These are phyloP conservation scores for Lacerta agilis DNA, from an alignment of 2,797 vertebrate genomes.

Conservation along the genomic window DNA sequence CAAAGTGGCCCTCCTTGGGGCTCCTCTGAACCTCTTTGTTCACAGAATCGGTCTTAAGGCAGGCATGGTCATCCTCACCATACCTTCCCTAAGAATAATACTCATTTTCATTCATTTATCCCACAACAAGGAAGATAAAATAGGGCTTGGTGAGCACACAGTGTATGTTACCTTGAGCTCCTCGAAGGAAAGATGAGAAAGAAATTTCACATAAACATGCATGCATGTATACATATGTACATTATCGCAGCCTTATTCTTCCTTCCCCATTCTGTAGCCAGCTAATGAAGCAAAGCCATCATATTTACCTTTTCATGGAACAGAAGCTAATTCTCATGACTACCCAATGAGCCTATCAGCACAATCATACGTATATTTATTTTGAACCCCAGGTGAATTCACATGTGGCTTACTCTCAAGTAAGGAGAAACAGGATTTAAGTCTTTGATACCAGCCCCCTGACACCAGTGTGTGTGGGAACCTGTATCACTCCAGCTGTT, in stretches of 20 bases:
- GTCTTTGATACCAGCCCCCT: not conserved
- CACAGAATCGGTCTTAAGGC: too few species aligned
- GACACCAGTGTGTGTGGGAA: too few species aligned
- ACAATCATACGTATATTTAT: not conserved
- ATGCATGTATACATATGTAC: not conserved
- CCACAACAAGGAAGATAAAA: too few species aligned
- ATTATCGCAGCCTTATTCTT: not conserved
- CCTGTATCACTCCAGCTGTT: too few species aligned
- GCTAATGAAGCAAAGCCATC: not conserved
- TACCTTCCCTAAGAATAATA: too few species aligned
- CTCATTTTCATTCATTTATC: too few species aligned
- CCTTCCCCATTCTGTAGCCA: not conserved
- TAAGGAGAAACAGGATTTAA: too few species aligned
- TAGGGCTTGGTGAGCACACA: not conserved
- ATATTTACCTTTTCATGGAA: not conserved
- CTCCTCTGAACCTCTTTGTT: too few species aligned
- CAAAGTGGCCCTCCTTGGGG: too few species aligned
- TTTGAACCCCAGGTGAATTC: not conserved
- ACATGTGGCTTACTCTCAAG: not conserved
- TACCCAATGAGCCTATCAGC: not conserved
- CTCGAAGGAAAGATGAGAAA: not conserved
- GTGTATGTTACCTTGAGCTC: not conserved
- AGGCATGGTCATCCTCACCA: too few species aligned
- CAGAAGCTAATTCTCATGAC: not conserved
- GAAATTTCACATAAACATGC: not conserved